A percentile compares a stretch with the other conserved stretches of the same genome.
Conservation (phyloP, 1,140 invertebrate genomes). For the Antheraea pernyi region DNA sequence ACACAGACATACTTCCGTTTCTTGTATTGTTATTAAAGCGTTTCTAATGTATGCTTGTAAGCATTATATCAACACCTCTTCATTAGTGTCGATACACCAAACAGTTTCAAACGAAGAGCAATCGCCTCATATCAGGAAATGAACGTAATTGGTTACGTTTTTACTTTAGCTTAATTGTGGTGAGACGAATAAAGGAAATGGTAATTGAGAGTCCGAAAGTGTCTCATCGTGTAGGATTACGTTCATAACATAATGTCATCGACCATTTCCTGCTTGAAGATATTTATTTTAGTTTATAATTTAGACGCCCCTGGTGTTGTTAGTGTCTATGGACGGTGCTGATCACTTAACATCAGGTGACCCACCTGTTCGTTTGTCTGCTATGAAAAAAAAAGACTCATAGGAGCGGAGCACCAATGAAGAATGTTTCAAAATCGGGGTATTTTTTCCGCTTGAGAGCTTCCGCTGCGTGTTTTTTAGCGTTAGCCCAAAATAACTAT, state of each 20-base stretch:
- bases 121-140: constrained; percentile 15
- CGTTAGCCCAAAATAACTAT: no score
- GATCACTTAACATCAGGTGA: no score
- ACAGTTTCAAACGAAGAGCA: constrained; percentile 20
- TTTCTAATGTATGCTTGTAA: not conserved
- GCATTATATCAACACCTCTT: constrained; percentile 18
- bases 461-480: no score
- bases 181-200: not conserved
- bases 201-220: not conserved
- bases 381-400: no score
- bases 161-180: not conserved
- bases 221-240: not conserved
- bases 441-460: no score
- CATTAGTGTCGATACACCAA: constrained; percentile 11
- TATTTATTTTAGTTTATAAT: not conserved
- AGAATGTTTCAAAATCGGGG: no score
- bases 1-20: not conserved
- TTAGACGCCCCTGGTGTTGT: no score
- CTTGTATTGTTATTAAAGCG: not conserved
- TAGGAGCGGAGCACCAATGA: no score
- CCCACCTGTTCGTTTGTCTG: no score
- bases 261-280: no score
- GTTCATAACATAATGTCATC: not conserved
- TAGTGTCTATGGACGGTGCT: no score
- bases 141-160: constrained; percentile 6